Conservation (phyloP, 2,888 invertebrate species). For the Drosophila eohydei region DNA sequence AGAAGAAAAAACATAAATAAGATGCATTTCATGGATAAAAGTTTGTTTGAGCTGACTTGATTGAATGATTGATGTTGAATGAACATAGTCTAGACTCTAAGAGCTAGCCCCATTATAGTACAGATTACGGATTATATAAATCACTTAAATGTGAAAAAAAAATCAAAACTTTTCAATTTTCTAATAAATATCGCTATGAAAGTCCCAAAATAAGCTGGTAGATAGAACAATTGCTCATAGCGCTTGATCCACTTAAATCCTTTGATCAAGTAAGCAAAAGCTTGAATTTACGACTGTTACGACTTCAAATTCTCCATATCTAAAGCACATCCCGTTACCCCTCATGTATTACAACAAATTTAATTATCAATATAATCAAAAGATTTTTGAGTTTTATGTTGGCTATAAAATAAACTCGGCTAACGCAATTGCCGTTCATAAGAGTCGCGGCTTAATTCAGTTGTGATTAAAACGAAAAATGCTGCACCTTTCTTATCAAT, state of each 20-base stretch:
- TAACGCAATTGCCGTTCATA: conserved; percentile 38
- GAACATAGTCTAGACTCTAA: neutral
- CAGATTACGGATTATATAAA: too few species aligned
- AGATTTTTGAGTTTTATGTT: conserved; percentile 14
- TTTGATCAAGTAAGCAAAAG: neutral
- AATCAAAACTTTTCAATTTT: neutral
- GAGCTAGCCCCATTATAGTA: too few species aligned
- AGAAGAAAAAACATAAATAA: neutral
- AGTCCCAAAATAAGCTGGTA: neutral
- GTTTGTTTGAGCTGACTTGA: neutral
- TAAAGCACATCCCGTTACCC: neutral
- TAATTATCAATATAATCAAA: conserved; percentile 21
- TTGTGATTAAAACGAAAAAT: conserved; percentile 38
- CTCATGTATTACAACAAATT: neutral
- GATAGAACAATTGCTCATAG: neutral
- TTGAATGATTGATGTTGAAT: neutral
- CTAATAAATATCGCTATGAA: neutral
- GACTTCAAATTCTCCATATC: too few species aligned
- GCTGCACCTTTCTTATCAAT: conserved; percentile 36
- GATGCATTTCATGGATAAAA: neutral
- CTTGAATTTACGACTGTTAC: too few species aligned
- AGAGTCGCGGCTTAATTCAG: conserved; percentile 27
- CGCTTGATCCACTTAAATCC: neutral
- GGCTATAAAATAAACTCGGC: conserved; percentile 17
- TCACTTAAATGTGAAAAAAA: too few species aligned